phyloP scores from a whole-genome alignment of 2,797 vertebrate species.

The Trematomus bernacchii region DNA sequence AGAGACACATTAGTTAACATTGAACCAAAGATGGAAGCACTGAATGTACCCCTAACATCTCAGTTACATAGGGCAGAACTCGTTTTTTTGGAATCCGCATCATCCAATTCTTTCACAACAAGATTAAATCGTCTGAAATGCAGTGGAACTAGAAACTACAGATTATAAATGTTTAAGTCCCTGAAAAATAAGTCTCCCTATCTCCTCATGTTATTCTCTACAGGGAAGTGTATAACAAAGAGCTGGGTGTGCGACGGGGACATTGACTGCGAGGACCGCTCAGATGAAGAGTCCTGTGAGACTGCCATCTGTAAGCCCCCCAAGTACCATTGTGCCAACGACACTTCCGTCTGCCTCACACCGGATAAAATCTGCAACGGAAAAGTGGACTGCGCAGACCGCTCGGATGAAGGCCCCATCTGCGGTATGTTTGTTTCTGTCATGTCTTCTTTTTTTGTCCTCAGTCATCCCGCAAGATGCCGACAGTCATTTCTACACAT shows the following conservation, averaged over 20 bases:
- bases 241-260: conserved; percentile 99
- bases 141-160: background rate
- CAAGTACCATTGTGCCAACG: conserved; percentile 96
- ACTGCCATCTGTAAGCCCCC: conserved; percentile 93
- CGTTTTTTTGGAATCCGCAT: background rate
- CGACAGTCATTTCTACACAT: background rate
- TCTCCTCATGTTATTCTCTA: conserved; percentile 2
- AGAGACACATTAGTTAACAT: background rate
- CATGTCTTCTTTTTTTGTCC: background rate
- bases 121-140: background rate
- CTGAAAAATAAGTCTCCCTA: background rate
- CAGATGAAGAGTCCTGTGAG: conserved; percentile 96
- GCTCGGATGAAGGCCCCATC: conserved; percentile 95
- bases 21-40: background rate
- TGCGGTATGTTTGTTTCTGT: conserved; percentile 86
- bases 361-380: conserved; percentile 97
- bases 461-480: background rate
- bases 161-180: background rate
- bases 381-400: conserved; percentile 93
- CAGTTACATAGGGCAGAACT: background rate
- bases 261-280: conserved; percentile 97
- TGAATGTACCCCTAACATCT: background rate
- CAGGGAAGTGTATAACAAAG: conserved; percentile 99
- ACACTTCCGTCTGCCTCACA: conserved; percentile 93
- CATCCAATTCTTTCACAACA: background rate